Evolutionary conservation across 2,113 vertebrate genomes (phyloP).

Genomic region (Neotragus moschatus): DNA sequence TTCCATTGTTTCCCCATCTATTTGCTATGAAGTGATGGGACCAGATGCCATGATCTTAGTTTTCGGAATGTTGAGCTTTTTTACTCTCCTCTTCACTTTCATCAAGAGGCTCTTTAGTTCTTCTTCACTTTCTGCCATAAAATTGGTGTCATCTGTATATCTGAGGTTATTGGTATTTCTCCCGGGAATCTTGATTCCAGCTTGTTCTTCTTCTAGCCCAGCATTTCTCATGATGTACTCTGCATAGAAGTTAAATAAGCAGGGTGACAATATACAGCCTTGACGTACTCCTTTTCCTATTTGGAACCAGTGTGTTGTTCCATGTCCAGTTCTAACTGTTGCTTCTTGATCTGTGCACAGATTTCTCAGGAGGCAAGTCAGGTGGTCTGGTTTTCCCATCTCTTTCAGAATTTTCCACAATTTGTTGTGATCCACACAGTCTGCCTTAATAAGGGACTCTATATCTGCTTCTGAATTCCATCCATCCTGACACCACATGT

Average conservation of each 20-base stretch:
- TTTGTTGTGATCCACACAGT: background rate
- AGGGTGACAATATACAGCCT: background rate
- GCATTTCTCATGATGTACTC: background rate
- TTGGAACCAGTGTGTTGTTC: background rate
- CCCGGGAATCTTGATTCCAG: background rate
- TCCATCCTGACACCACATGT: background rate
- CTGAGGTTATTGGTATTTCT: background rate
- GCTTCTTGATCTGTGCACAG: background rate
- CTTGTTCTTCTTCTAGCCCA: background rate
- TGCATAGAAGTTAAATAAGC: background rate
- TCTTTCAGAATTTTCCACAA: background rate
- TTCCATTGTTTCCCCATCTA: background rate
- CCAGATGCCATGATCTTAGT: background rate
- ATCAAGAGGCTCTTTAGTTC: background rate
- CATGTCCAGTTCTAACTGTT: background rate
- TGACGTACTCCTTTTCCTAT: background rate
- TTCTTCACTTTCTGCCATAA: background rate
- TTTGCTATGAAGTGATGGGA: background rate
- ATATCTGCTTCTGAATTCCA: background rate
- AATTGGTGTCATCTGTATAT: background rate
- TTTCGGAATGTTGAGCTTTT: background rate
- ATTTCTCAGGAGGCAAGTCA: background rate
- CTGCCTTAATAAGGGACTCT: background rate
- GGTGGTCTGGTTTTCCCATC: background rate
- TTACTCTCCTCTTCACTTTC: background rate